phyloP scores from a whole-genome alignment of 2,113 vertebrate genomes.

The Ranitomeya imitator region DNA sequence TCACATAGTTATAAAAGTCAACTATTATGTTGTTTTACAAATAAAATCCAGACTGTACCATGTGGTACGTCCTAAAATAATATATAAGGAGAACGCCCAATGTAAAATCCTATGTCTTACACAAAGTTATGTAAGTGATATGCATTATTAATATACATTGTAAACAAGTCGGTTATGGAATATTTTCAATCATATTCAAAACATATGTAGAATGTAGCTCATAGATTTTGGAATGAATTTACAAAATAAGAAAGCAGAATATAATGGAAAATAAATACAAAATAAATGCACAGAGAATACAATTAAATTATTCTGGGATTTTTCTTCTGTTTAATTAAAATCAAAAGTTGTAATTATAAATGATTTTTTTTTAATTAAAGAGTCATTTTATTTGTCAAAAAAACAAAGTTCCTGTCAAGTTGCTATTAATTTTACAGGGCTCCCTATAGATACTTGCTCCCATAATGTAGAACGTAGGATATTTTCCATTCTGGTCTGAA shows the following conservation, averaged over 20 bases:
- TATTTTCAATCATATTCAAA: background rate
- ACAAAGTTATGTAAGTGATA: background rate
- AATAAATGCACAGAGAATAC: background rate
- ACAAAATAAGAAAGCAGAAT: background rate
- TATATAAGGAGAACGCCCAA: background rate
- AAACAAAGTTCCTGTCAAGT: background rate
- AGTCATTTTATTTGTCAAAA: background rate
- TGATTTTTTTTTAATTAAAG: background rate
- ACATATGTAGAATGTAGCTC: background rate
- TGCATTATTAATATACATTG: background rate
- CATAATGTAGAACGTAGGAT: background rate
- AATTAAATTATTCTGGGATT: background rate
- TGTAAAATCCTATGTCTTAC: background rate
- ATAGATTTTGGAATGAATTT: background rate
- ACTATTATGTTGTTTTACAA: background rate
- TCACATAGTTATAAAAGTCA: background rate
- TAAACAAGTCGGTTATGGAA: background rate
- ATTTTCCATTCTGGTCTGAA: background rate
- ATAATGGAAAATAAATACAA: background rate
- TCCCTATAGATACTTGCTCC: background rate
- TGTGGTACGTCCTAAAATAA: background rate
- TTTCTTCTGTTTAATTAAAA: background rate
- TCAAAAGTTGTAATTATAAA: background rate
- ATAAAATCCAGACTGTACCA: background rate
- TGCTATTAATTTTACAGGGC: background rate